A percentile compares a stretch with the other conserved stretches of the same genome.
phyloP scores from a whole-genome alignment of 2,113 vertebrate genomes.

The Phaethornis superciliosus region DNA sequence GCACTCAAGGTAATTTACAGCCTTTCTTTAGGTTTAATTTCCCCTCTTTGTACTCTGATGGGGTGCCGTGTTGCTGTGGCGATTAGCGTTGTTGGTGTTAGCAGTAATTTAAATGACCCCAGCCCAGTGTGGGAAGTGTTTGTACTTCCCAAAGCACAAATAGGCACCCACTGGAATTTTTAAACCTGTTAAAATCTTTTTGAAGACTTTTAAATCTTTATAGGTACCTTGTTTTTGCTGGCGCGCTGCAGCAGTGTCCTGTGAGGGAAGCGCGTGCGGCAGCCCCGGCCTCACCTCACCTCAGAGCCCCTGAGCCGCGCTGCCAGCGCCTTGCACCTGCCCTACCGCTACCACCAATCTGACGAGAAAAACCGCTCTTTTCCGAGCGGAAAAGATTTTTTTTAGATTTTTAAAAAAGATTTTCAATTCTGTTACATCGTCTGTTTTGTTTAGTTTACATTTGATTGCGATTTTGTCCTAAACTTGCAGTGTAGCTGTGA shows the following conservation, averaged over 20 bases:
- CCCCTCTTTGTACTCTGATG: not conserved
- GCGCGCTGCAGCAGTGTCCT: not conserved
- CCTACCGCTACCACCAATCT: fast-evolving
- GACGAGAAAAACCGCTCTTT: not conserved
- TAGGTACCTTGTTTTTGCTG: fast-evolving
- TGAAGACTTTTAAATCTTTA: too few relatives aligned
- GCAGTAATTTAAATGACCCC: not conserved
- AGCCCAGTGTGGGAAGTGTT: not conserved
- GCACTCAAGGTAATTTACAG: not conserved
- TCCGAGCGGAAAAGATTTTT: too few relatives aligned
- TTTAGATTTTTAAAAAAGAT: too few relatives aligned
- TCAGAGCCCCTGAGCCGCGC: not conserved
- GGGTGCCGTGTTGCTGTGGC: not conserved
- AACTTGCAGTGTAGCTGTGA: not conserved
- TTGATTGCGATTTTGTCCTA: not conserved
- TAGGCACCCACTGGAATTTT: not conserved
- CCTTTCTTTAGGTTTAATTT: not conserved
- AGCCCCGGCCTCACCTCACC: not conserved
- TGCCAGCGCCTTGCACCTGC: fast-evolving
- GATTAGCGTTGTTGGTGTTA: fast-evolving
- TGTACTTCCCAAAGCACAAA: not conserved
- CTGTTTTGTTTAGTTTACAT: not conserved
- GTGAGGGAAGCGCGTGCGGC: not conserved
- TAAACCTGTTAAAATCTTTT: too few relatives aligned
- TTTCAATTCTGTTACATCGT: not conserved